phyloP scores from a whole-genome alignment of 1,140 invertebrate genomes.

The Calycopis cecrops region DNA sequence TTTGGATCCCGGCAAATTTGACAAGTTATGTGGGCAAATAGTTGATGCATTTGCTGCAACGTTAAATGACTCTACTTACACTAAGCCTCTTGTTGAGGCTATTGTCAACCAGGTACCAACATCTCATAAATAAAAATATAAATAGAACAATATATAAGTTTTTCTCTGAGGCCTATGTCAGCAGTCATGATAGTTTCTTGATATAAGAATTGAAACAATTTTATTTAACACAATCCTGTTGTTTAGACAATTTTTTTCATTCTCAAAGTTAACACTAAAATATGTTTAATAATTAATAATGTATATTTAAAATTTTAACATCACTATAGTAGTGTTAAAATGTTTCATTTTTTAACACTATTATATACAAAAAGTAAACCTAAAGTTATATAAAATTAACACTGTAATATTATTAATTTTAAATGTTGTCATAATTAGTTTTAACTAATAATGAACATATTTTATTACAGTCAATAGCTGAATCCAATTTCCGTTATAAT shows the following conservation, averaged over 20 bases:
- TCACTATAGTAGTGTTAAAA: no score
- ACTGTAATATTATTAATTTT: no score
- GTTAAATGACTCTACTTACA: slow-evolving; percentile 70
- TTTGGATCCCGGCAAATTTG: slow-evolving; percentile 77
- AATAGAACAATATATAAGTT: slow-evolving; percentile 4
- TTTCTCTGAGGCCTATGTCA: no score
- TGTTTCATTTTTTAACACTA: no score
- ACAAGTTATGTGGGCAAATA: slow-evolving; percentile 73
- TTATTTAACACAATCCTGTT: not conserved
- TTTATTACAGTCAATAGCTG: slow-evolving; percentile 77
- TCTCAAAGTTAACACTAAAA: no score
- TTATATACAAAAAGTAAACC: no score
- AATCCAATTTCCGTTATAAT: slow-evolving; percentile 81
- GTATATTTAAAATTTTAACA: no score
- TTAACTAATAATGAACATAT: no score
- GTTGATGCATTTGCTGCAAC: slow-evolving; percentile 75
- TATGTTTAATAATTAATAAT: no score
- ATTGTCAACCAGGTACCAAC: slow-evolving; percentile 76
- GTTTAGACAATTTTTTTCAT: no score
- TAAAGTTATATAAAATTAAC: no score
- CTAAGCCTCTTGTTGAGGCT: slow-evolving; percentile 73
- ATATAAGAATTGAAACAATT: slow-evolving; percentile 7
- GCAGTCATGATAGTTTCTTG: no score
- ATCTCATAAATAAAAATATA: slow-evolving; percentile 11
- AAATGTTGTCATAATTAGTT: not conserved